Evolutionary conservation across 2,888 invertebrate species (phyloP), one percentile per base, ranked within the genome.

Genomic region (Drosophila mercatorum): DNA sequence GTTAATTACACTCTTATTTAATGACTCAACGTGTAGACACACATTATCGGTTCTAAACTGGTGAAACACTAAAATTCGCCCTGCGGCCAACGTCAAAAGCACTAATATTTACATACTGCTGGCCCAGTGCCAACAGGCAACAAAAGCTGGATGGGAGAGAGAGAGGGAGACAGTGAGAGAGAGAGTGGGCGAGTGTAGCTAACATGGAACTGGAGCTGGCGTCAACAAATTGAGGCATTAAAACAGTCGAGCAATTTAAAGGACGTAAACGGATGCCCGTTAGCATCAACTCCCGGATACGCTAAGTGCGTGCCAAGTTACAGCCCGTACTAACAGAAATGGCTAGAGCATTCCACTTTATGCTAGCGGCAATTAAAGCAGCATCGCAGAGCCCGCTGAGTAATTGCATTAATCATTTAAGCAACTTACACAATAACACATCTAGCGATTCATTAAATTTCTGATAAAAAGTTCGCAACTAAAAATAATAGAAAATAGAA

Each of bases 371-470:
- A 56, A 56, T 59, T 69, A 49, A 43, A 52, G 14, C 22, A 34
- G 40, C 26, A 38, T 43, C 65, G 63, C 61, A 61, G 72, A 65
- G 58, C 55, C 44, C 43, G 47, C 55, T 53, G 61, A 55, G 82
- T 75, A 75, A 82, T 81, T 77, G 75, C 70, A 70, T 77, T 80
- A 67, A 66, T 60, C 66, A 75, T 67, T 72, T 46, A 74, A 75
- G 71, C 58, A 68, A 78, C 68, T 75, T 66, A 55, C 70, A 64
- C 69, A 67, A 75, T 70, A 72, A 46, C 44, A 38, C n/a, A 28
- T 31, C 12, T 11, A 1, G 22, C 14, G 3, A 10, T 26, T 10
- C 40, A 40, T 41, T 22, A 0, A 28, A 44, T n/a, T 36, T 17
- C 22, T 11, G 41, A 51, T 34, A 36, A 10, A 11, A 11, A 4